phyloP scores from a whole-genome alignment of 2,797 vertebrate genomes.

The Melanotaenia nigrans region DNA sequence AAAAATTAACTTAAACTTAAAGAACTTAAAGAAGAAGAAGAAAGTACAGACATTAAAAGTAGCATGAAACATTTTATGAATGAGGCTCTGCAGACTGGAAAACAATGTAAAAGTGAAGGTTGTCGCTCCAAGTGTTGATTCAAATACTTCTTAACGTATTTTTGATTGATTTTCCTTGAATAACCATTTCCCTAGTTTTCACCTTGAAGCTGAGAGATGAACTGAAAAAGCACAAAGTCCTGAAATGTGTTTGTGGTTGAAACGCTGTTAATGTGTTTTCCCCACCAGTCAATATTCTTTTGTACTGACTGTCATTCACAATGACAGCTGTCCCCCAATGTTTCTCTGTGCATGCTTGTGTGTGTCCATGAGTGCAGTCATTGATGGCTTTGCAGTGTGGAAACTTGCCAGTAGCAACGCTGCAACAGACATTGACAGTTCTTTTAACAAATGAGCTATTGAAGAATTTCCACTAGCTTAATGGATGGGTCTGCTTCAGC shows the following conservation, averaged over 20 bases:
- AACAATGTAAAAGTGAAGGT: not conserved
- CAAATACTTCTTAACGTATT: not conserved
- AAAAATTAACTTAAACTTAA: not conserved
- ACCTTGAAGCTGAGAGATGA: conserved; percentile 29
- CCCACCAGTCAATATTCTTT: conserved; percentile 54
- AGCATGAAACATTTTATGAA: not conserved
- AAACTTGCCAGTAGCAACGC: conserved; percentile 57
- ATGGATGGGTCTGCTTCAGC: conserved; percentile 41
- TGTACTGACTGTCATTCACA: conserved; percentile 57
- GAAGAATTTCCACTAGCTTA: conserved; percentile 44
- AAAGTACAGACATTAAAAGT: not conserved
- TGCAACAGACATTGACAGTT: conserved; percentile 46
- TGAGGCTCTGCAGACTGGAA: not conserved
- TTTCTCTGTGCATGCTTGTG: conserved; percentile 22
- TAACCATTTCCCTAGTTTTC: conserved; percentile 2
- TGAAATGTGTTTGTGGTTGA: conserved; percentile 35
- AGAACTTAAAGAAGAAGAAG: not conserved
- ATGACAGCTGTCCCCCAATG: conserved; percentile 55
- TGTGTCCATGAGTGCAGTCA: conserved; percentile 27
- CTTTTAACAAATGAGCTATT: conserved; percentile 56
- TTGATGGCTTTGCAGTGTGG: conserved; percentile 43
- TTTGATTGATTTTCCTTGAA: not conserved
- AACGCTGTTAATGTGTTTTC: conserved; percentile 37
- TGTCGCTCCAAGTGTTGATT: not conserved
- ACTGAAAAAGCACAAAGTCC: conserved; percentile 28